phyloP scores from a whole-genome alignment of 2,888 invertebrate species.

The Caenorhabditis macrosperma region DNA sequence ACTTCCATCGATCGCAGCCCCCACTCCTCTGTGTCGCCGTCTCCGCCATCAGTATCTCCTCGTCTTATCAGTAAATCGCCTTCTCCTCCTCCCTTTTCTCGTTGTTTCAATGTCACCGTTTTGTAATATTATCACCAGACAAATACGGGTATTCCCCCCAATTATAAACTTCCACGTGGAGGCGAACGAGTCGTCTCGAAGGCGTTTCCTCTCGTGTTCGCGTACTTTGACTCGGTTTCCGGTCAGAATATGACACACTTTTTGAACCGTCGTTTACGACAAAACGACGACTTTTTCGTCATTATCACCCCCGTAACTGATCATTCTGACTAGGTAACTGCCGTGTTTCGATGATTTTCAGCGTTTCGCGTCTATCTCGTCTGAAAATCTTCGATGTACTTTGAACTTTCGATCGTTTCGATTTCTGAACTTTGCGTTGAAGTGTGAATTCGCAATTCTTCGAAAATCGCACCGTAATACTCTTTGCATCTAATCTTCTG shows the following conservation, averaged over 20 bases:
- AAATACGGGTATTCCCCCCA: conserved; percentile 19
- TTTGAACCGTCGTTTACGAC: not conserved
- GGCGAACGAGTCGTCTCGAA: not conserved
- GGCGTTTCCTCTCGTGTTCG: not conserved
- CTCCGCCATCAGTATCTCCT: conserved; percentile 27
- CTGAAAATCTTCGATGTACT: not conserved
- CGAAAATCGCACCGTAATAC: conserved; percentile 37
- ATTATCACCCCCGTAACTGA: conserved; percentile 23
- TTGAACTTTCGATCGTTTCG: conserved; percentile 4
- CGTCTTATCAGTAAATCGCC: conserved; percentile 48
- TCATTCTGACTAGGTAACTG: not conserved
- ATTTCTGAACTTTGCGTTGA: not conserved
- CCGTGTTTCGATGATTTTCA: conserved; percentile 22
- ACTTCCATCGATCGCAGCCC: conserved; percentile 3
- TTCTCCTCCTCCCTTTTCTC: conserved; percentile 31
- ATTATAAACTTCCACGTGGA: conserved; percentile 20
- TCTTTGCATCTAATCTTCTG: conserved; percentile 40
- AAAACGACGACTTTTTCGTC: not conserved
- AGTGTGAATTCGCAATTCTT: conserved; percentile 15
- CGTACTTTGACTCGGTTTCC: conserved; percentile 17
- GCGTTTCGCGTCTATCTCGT: not conserved
- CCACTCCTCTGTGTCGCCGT: not conserved
- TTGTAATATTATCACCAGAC: conserved; percentile 42
- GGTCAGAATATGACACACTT: not conserved
- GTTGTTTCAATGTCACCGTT: conserved; percentile 47